Percentiles rank a stretch among this genome's conserved stretches.
phyloP scores from a whole-genome alignment of 2,113 vertebrate genomes.

The Sciurus niger region DNA sequence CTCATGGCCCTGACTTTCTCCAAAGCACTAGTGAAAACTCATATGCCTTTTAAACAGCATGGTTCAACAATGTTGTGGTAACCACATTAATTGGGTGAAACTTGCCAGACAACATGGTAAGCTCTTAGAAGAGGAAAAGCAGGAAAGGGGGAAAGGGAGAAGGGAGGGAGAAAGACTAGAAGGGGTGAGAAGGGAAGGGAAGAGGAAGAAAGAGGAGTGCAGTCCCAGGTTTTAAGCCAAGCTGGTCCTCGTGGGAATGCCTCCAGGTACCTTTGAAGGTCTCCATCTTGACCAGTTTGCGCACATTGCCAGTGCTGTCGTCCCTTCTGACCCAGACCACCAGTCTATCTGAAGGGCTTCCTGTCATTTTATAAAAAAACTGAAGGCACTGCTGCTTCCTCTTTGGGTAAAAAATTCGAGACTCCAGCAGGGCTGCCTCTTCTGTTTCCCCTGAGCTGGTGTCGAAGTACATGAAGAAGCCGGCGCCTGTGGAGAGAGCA shows the following conservation, averaged over 20 bases:
- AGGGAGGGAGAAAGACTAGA: background rate
- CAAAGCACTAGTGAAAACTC: background rate
- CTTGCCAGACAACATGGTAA: background rate
- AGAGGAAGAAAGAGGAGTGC: no score
- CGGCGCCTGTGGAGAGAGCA: constrained; percentile 87
- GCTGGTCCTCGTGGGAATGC: background rate
- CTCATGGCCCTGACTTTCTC: background rate
- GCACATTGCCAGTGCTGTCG: constrained; percentile 91
- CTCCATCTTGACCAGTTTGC: constrained; percentile 91
- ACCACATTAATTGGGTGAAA: background rate
- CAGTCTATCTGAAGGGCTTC: constrained; percentile 90
- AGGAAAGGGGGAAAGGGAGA: background rate
- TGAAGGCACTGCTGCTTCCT: constrained; percentile 94
- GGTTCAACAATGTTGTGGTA: background rate
- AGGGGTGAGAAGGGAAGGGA: no score
- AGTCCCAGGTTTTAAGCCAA: background rate
- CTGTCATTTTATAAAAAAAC: constrained; percentile 96
- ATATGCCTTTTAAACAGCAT: background rate
- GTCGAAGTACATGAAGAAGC: constrained; percentile 93
- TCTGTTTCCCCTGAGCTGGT: constrained; percentile 87
- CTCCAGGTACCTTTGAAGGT: constrained; percentile 90
- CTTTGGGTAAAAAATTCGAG: constrained; percentile 94
- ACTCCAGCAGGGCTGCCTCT: constrained; percentile 93
- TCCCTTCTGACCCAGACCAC: constrained; percentile 93
- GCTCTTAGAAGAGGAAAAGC: background rate